Conservation (phyloP, 2,888 invertebrate genomes). For the Melinopterus prodromus region DNA sequence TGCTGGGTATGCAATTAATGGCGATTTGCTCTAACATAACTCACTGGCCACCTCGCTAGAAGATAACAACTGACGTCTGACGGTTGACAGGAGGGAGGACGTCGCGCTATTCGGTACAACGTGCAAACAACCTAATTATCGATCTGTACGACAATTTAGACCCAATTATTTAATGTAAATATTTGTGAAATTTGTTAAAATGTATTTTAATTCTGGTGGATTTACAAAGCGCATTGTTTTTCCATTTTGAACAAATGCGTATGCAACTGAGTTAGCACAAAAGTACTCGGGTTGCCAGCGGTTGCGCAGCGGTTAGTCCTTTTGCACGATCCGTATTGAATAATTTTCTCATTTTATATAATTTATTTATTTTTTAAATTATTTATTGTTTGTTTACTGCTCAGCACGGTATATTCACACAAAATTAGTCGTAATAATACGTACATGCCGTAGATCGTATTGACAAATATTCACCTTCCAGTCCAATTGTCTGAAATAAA, state of each 20-base stretch:
- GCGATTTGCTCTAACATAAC: slow-evolving; percentile 41
- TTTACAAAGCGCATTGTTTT: background rate
- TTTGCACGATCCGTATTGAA: too few species aligned
- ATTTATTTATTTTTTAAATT: too few species aligned
- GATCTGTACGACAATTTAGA: background rate
- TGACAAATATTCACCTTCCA: too few species aligned
- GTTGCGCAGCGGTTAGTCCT: too few species aligned
- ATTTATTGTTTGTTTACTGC: too few species aligned
- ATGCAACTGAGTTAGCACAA: background rate
- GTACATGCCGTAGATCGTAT: too few species aligned
- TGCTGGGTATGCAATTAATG: slow-evolving; percentile 37
- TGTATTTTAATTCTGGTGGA: background rate
- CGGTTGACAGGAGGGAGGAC: slow-evolving; percentile 26
- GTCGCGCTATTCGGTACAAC: slow-evolving; percentile 9
- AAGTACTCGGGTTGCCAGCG: too few species aligned
- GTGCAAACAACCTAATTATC: slow-evolving; percentile 18
- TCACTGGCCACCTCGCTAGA: slow-evolving; percentile 24
- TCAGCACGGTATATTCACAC: too few species aligned
- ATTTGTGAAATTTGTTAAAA: background rate
- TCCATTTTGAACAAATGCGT: background rate
- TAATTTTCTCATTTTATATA: too few species aligned
- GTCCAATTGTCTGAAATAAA: too few species aligned
- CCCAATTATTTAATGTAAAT: background rate
- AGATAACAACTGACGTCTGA: slow-evolving; percentile 32
- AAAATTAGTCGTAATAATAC: too few species aligned